phyloP scores from a whole-genome alignment of 2,113 vertebrate species.

The Cyanoliseus patagonus region DNA sequence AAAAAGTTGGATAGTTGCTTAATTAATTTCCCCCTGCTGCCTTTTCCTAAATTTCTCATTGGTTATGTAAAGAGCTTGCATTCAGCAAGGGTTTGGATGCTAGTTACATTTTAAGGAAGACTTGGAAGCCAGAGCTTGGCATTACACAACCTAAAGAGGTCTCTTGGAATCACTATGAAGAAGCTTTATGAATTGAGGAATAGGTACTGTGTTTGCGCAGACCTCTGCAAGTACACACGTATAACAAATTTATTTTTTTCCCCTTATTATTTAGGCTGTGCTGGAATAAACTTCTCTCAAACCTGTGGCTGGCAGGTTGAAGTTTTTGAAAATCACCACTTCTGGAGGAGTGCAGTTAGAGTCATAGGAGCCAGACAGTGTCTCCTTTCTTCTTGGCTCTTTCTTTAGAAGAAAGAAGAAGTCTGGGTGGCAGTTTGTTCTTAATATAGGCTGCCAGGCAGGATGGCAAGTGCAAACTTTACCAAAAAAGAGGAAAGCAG shows the following conservation, averaged over 20 bases:
- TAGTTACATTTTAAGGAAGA: neutral
- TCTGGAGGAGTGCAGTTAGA: neutral
- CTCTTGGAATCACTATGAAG: neutral
- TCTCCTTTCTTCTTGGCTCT: neutral
- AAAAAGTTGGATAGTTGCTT: neutral
- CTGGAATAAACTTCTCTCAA: neutral
- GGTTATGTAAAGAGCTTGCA: neutral
- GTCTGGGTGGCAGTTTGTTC: conserved; percentile 3
- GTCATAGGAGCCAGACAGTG: neutral
- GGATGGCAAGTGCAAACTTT: neutral
- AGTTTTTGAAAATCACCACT: neutral
- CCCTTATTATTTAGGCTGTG: neutral
- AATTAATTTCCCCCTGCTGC: neutral
- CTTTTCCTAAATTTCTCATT: neutral
- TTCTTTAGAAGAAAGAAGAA: conserved; percentile 25
- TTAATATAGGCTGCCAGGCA: conserved; percentile 22
- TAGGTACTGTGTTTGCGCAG: neutral
- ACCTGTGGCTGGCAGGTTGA: neutral
- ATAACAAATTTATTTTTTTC: neutral
- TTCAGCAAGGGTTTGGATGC: neutral
- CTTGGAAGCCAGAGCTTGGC: neutral
- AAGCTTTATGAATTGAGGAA: neutral
- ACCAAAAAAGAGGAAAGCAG: neutral
- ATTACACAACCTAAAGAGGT: neutral
- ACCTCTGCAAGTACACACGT: neutral